Evolutionary conservation across 2,888 invertebrate genomes (phyloP).

Genomic region (Epirrhoe tristata): DNA sequence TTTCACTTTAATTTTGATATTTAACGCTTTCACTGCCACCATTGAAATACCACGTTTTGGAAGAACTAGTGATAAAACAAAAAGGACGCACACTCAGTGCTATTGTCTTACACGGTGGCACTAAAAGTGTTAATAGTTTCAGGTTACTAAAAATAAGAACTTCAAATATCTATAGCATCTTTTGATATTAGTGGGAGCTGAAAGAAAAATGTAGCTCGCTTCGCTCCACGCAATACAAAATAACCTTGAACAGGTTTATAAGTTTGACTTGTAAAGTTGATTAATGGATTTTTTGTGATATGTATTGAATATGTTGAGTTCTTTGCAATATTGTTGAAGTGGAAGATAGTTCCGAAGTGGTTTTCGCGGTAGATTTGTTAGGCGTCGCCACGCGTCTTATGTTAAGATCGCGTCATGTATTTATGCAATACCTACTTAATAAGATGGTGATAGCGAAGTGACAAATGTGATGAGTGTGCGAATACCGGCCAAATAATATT

Average conservation of each 20-base stretch:
- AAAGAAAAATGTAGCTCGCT: neutral
- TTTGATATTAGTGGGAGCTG: neutral
- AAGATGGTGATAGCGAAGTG: constrained; percentile 71
- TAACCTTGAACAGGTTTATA: neutral
- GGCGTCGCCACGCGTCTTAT: constrained; percentile 59
- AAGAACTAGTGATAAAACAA: too few relatives aligned
- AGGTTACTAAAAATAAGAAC: neutral
- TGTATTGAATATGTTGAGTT: neutral
- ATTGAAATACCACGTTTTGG: too few relatives aligned
- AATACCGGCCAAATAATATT: constrained; percentile 53
- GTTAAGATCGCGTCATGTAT: constrained; percentile 67
- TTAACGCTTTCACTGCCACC: too few relatives aligned
- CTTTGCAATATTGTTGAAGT: neutral
- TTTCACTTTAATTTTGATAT: too few relatives aligned
- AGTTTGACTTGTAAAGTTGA: neutral
- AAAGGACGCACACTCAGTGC: too few relatives aligned
- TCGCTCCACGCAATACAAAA: neutral
- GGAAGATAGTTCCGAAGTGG: neutral
- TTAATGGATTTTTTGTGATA: too few relatives aligned
- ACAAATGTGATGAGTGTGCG: constrained; percentile 57
- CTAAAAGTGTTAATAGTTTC: too few relatives aligned
- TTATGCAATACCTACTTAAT: constrained; percentile 62
- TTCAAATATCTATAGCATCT: neutral
- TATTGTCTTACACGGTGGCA: too few relatives aligned
- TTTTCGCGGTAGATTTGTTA: constrained; percentile 6